phyloP scores from a whole-genome alignment of 2,797 vertebrate species.

The Rhynchonycteris naso region DNA sequence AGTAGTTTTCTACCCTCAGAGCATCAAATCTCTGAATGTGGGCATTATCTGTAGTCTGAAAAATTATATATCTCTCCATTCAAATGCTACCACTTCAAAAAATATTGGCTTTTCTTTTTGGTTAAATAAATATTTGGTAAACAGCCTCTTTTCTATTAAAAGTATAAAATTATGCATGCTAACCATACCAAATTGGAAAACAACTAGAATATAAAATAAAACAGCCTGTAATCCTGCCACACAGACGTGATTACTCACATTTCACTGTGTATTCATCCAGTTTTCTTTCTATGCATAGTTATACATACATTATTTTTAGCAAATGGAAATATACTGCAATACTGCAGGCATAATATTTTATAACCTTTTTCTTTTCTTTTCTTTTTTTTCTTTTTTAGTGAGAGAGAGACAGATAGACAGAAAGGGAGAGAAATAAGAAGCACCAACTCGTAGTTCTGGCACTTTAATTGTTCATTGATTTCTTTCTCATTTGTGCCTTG shows the following conservation, averaged over 20 bases:
- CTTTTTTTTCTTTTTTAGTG: too few relatives aligned
- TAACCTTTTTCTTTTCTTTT: too few relatives aligned
- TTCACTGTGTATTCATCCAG: background rate
- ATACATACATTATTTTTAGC: background rate
- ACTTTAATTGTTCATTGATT: too few relatives aligned
- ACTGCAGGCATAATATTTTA: background rate
- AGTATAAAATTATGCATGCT: slow-evolving; percentile 6
- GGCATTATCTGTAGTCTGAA: background rate
- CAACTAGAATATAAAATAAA: slow-evolving; percentile 36
- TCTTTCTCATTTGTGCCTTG: too few relatives aligned
- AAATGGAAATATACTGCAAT: background rate
- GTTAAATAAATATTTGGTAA: slow-evolving; percentile 10
- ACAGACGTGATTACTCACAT: background rate
- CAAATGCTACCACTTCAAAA: background rate
- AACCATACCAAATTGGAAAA: slow-evolving; percentile 28
- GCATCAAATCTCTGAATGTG: background rate
- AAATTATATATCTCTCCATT: slow-evolving; percentile 4
- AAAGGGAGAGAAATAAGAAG: too few relatives aligned
- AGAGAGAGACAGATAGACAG: too few relatives aligned
- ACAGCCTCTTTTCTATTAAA: background rate
- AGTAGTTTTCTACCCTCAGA: background rate
- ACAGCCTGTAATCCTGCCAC: background rate
- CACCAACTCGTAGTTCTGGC: too few relatives aligned
- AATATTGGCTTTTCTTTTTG: background rate
- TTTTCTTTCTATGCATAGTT: background rate